phyloP scores from a whole-genome alignment of 2,113 vertebrate genomes.

The Nibea albiflora region DNA sequence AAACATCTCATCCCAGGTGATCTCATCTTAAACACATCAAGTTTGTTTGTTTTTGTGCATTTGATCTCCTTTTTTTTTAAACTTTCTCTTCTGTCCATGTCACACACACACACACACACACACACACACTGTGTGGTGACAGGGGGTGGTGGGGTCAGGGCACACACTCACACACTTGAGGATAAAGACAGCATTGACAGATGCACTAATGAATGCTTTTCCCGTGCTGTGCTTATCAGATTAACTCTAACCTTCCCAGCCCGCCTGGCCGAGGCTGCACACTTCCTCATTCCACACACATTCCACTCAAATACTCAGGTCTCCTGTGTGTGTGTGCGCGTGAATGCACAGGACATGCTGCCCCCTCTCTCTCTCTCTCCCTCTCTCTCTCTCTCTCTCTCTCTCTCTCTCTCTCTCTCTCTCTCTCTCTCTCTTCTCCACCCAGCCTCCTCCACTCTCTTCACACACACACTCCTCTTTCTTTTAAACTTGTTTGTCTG shows the following conservation, averaged over 20 bases:
- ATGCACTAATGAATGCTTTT: constrained; percentile 41
- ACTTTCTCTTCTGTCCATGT: neutral
- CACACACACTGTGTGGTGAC: neutral
- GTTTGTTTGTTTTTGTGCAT: neutral
- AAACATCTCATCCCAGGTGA: too few relatives aligned
- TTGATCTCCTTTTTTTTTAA: neutral
- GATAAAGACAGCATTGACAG: constrained; percentile 47
- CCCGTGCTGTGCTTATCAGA: constrained; percentile 51
- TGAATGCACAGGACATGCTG: constrained; percentile 39
- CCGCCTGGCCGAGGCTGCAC: constrained; percentile 28
- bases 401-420: neutral
- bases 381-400: neutral
- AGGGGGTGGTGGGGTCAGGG: neutral
- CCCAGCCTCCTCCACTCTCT: neutral
- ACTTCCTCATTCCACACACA: constrained; percentile 81
- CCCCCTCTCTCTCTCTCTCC: neutral
- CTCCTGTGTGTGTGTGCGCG: constrained; percentile 36
- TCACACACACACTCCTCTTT: neutral
- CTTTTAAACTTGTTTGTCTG: neutral
- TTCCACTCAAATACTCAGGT: constrained; percentile 66
- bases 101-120: constrained; percentile 1
- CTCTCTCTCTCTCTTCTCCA: neutral
- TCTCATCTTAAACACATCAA: too few relatives aligned
- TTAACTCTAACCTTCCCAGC: constrained; percentile 50
- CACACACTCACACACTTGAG: neutral